Evolutionary conservation across 2,113 vertebrate genomes (phyloP).

Genomic region (Actinemys pallida): DNA sequence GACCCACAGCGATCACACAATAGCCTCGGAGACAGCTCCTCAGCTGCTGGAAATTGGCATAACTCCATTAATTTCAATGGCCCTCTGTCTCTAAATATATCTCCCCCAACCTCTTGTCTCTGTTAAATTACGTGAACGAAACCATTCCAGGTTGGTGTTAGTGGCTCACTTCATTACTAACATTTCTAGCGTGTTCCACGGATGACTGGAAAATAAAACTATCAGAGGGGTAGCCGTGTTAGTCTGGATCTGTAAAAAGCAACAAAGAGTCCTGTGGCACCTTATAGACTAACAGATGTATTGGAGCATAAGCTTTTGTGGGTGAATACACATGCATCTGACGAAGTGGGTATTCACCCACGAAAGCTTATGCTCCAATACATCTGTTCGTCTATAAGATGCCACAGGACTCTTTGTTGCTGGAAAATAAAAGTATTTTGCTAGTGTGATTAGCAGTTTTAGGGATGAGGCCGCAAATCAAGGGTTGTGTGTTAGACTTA

Average conservation of each 20-base stretch:
- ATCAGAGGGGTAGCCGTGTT: no score
- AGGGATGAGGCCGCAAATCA: background rate
- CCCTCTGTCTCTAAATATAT: background rate
- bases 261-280: no score
- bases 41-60: background rate
- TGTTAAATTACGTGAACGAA: background rate
- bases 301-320: no score
- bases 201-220: background rate
- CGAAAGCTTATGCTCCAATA: no score
- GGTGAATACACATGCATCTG: no score
- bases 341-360: no score
- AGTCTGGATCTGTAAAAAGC: no score
- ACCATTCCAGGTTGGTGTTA: background rate
- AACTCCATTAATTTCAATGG: background rate
- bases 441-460: background rate
- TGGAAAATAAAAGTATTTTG: background rate
- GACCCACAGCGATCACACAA: background rate
- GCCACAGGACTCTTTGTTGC: no score
- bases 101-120: background rate
- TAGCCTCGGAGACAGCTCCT: background rate
- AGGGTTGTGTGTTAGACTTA: background rate
- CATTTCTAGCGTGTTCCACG: background rate
- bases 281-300: no score
- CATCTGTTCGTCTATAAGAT: no score
- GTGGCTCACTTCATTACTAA: background rate